A percentile compares a stretch with the other conserved stretches of the same genome.
These are phyloP conservation scores for Frankliniella intonsa DNA, from an alignment of 2,888 invertebrate species.

Conservation along the genomic window DNA sequence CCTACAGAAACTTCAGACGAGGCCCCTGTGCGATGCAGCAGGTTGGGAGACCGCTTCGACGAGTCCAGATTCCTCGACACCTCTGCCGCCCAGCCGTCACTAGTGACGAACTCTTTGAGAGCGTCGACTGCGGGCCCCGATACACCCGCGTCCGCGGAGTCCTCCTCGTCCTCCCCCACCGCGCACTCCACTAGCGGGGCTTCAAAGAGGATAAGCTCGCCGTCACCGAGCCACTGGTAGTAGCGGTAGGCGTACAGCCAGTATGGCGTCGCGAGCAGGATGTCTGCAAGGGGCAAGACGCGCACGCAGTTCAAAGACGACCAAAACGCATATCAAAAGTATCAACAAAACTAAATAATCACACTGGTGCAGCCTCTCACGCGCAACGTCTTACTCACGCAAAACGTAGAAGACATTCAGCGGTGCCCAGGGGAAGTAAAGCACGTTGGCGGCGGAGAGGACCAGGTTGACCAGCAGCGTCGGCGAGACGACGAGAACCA, in stretches of 20 bases:
- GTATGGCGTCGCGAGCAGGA: not conserved
- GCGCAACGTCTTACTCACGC: not conserved
- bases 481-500: not conserved
- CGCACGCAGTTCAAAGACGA: not conserved
- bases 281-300: not conserved
- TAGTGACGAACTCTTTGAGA: not conserved
- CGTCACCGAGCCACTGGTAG: conserved; percentile 9
- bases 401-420: not conserved
- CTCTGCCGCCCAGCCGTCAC: not conserved
- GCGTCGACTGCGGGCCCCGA: not conserved
- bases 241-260: conserved; percentile 5
- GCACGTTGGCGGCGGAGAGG: conserved; percentile 10
- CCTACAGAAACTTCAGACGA: no score
- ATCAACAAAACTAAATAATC: not conserved
- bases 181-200: not conserved
- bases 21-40: no score
- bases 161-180: not conserved
- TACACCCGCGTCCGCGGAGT: not conserved
- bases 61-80: not conserved
- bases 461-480: conserved; percentile 6
- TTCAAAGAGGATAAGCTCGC: not conserved
- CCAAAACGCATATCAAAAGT: not conserved
- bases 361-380: no score
- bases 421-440: conserved; percentile 17
- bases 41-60: no score